Conservation (phyloP, 2,888 invertebrate species). For the Flabesymbios commensalis region DNA sequence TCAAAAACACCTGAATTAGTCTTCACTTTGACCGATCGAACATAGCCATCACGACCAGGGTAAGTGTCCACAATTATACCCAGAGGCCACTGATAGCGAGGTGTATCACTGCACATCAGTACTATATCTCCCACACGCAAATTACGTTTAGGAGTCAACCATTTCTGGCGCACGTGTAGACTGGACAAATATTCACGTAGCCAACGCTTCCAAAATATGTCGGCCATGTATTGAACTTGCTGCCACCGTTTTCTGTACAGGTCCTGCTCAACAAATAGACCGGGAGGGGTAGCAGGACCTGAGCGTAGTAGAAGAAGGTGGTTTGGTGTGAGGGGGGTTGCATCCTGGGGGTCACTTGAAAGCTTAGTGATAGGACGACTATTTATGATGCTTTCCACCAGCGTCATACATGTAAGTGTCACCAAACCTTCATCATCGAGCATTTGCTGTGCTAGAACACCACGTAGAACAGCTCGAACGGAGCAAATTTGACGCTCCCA, state of each 20-base stretch:
- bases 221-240: conserved; percentile 31
- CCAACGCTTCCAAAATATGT: conserved; percentile 28
- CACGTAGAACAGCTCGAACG: conserved; percentile 14
- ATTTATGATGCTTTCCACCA: conserved; percentile 3
- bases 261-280: conserved; percentile 20
- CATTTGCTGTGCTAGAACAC: neutral
- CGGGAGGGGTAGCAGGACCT: conserved; percentile 12
- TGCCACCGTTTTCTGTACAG: conserved; percentile 27
- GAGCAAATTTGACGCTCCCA: conserved; percentile 31
- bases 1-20: neutral
- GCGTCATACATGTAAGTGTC: neutral
- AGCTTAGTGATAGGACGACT: conserved; percentile 2
- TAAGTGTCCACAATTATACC: neutral
- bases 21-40: conserved; percentile 1
- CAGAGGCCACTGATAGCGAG: conserved; percentile 3
- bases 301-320: conserved; percentile 43
- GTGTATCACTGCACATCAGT: neutral
- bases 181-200: conserved; percentile 13
- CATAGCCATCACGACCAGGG: neutral
- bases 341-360: conserved; percentile 3
- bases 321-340: conserved; percentile 31
- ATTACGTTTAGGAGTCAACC: conserved; percentile 4
- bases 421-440: neutral
- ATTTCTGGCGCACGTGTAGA: conserved; percentile 23
- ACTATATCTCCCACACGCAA: conserved; percentile 2